Percentiles rank a stretch among this genome's conserved stretches.
phyloP scores from a whole-genome alignment of 53 echinoderm and acorn worm species.

The Crossaster papposus region DNA sequence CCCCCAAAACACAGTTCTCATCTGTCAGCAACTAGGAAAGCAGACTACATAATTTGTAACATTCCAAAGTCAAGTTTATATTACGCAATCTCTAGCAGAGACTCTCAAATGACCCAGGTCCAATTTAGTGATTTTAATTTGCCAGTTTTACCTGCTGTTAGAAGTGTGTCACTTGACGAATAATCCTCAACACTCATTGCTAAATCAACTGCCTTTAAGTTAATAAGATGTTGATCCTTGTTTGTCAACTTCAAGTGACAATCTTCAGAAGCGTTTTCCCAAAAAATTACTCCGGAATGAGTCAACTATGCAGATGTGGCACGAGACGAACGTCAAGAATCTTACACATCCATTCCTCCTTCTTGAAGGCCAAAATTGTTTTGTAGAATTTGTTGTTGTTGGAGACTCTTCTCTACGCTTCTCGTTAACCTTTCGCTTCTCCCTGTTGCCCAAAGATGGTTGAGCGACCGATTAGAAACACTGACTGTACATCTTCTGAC shows the following conservation, averaged over 20 bases:
- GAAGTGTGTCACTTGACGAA: conserved; percentile 34
- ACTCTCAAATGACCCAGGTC: no score
- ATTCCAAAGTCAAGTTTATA: not conserved
- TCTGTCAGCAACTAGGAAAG: no score
- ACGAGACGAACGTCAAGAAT: not conserved
- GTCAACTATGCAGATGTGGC: conserved; percentile 9
- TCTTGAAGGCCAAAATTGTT: not conserved
- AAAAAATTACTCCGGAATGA: not conserved
- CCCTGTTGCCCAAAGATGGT: not conserved
- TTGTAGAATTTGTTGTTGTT: not conserved
- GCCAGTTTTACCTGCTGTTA: conserved; percentile 31
- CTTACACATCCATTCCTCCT: not conserved
- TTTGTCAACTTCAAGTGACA: not conserved
- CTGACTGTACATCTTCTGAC: not conserved
- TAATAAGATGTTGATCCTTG: not conserved
- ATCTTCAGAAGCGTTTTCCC: not conserved
- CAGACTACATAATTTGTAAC: not conserved
- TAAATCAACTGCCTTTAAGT: not conserved
- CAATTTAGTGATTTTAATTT: no score
- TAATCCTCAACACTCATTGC: conserved; percentile 9
- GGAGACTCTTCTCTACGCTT: not conserved
- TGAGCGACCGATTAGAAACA: not conserved
- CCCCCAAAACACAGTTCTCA: no score
- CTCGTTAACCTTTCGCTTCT: not conserved
- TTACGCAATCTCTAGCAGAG: no score